Evolutionary conservation across 1,140 invertebrate species (phyloP).

Genomic region (Ctenoplectra terminalis): DNA sequence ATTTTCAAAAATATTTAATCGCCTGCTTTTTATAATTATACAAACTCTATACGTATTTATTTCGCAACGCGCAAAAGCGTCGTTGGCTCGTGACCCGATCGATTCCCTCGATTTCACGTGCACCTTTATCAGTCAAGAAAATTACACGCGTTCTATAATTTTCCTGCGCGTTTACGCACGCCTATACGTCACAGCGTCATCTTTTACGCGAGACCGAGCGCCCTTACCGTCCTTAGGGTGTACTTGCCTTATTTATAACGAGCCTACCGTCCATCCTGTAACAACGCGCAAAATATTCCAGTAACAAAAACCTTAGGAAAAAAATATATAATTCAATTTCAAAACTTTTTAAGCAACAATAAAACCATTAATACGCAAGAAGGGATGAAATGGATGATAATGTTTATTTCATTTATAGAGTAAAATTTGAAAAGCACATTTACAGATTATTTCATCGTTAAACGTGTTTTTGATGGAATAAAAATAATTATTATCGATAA

Average conservation of each 20-base stretch:
- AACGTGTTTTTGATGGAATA: neutral
- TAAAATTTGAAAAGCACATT: neutral
- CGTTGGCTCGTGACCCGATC: neutral
- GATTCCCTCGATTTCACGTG: constrained; percentile 18
- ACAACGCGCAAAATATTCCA: neutral
- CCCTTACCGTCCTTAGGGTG: constrained; percentile 3
- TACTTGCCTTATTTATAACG: constrained; percentile 40
- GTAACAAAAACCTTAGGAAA: neutral
- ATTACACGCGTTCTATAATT: constrained; percentile 26
- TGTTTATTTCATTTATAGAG: neutral
- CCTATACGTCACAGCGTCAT: constrained; percentile 10
- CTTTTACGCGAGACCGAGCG: constrained; percentile 11
- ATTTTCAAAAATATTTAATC: too few species aligned
- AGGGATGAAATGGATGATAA: neutral
- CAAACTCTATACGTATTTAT: neutral
- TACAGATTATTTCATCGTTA: neutral
- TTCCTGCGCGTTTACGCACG: constrained; percentile 6
- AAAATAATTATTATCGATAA: neutral
- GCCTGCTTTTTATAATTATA: neutral
- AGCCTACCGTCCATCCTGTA: neutral
- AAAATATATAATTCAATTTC: neutral
- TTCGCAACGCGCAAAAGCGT: neutral
- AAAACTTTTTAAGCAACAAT: neutral
- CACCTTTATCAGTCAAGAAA: neutral
- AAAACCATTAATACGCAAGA: neutral